Evolutionary conservation across 2,113 vertebrate genomes (phyloP).

Genomic region (Capreolus pygargus): DNA sequence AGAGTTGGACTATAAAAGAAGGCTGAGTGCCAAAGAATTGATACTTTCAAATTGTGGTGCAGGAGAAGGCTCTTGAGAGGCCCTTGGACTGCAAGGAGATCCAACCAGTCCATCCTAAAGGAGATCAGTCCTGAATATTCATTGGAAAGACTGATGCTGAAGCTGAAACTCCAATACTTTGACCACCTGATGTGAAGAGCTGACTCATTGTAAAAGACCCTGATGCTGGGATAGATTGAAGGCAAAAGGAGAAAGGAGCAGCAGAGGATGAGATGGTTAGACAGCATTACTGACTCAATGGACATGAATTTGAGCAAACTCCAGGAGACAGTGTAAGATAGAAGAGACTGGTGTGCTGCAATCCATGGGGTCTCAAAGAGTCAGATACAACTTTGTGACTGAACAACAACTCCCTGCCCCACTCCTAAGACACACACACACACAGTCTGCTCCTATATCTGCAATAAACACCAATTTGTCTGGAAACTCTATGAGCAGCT

Average conservation of each 20-base stretch:
- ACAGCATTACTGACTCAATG: neutral
- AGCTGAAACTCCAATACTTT: neutral
- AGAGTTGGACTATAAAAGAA: neutral
- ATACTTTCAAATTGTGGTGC: neutral
- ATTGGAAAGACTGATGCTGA: neutral
- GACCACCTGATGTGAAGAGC: neutral
- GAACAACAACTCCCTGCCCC: neutral
- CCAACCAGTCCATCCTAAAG: neutral
- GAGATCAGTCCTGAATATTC: neutral
- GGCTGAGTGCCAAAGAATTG: neutral
- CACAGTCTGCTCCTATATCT: neutral
- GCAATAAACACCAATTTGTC: neutral
- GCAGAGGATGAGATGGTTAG: neutral
- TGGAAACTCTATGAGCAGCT: neutral
- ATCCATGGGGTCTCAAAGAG: neutral
- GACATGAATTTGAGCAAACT: neutral
- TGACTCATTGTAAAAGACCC: neutral
- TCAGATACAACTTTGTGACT: neutral
- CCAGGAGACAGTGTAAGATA: neutral
- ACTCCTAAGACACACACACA: neutral
- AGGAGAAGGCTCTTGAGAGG: neutral
- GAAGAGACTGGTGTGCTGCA: neutral
- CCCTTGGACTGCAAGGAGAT: neutral
- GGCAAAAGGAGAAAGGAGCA: neutral
- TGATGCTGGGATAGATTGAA: neutral